phyloP scores from a whole-genome alignment of 2,797 vertebrate genomes.

The Enteromius radiatus region DNA sequence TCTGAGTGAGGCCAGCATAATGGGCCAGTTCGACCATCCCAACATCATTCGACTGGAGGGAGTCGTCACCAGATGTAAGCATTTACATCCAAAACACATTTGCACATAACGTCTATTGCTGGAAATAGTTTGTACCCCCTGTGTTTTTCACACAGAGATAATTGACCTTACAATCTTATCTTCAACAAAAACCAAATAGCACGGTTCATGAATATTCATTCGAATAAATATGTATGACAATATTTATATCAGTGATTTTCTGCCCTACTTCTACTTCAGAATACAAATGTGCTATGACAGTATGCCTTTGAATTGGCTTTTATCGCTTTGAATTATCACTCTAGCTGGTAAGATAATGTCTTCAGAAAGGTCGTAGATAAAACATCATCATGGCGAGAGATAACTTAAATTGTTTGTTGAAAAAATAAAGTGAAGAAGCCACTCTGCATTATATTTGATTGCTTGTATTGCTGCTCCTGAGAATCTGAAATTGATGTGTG shows the following conservation, averaged over 20 bases:
- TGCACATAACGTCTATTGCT: not conserved
- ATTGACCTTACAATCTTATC: slow-evolving; percentile 39
- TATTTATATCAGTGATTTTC: slow-evolving; percentile 42
- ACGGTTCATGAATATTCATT: slow-evolving; percentile 55
- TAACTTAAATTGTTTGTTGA: not conserved
- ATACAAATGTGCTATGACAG: slow-evolving; percentile 35
- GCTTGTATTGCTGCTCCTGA: slow-evolving; percentile 21
- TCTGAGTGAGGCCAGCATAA: slow-evolving; percentile 83
- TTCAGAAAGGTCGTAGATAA: slow-evolving; percentile 36
- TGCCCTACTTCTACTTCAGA: slow-evolving; percentile 49
- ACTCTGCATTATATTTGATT: slow-evolving; percentile 26
- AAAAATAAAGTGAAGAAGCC: not conserved
- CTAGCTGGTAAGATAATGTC: slow-evolving; percentile 26
- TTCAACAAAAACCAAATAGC: slow-evolving; percentile 41
- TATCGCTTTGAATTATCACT: slow-evolving; percentile 18
- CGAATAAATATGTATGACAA: slow-evolving; percentile 49
- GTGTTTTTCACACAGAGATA: slow-evolving; percentile 22
- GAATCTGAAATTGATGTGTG: slow-evolving; percentile 21
- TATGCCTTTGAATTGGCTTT: slow-evolving; percentile 16
- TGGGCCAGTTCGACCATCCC: slow-evolving; percentile 84
- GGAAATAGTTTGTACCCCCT: slow-evolving; percentile 25
- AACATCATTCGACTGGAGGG: slow-evolving; percentile 85
- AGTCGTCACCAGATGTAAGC: slow-evolving; percentile 82
- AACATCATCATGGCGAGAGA: not conserved
- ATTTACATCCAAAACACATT: not conserved